These are phyloP conservation scores for Dascyllus trimaculatus DNA, from an alignment of 2,113 vertebrate species.

Conservation along the genomic window DNA sequence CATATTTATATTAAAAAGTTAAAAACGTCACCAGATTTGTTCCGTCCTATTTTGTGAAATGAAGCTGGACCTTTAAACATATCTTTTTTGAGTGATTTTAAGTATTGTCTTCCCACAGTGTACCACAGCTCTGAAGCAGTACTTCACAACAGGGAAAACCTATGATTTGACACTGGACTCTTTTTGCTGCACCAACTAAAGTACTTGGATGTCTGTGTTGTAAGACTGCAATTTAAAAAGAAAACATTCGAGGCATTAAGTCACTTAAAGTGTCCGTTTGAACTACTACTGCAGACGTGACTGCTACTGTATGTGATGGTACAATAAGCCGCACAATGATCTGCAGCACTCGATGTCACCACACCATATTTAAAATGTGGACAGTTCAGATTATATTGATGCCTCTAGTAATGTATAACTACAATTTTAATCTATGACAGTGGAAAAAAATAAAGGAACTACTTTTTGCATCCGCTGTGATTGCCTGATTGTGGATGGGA, in stretches of 20 bases:
- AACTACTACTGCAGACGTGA: conserved; percentile 68
- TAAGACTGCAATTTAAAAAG: conserved; percentile 51
- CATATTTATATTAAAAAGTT: conserved; percentile 76
- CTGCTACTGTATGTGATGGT: conserved; percentile 69
- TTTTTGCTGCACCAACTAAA: conserved; percentile 68
- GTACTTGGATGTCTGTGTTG: conserved; percentile 70
- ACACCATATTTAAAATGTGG: conserved; percentile 66
- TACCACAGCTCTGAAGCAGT: conserved; percentile 40
- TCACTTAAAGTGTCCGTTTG: conserved; percentile 58
- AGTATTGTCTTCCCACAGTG: conserved; percentile 58
- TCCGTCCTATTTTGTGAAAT: conserved; percentile 70
- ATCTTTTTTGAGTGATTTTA: conserved; percentile 33
- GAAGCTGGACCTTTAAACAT: conserved; percentile 51
- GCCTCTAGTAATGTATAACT: conserved; percentile 76
- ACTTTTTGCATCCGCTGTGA: conserved; percentile 77
- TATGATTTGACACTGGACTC: conserved; percentile 77
- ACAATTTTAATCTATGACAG: conserved; percentile 78
- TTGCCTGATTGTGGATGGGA: conserved; percentile 42
- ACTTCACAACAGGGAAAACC: conserved; percentile 61
- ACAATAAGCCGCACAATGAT: conserved; percentile 53
- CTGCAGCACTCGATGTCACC: conserved; percentile 57
- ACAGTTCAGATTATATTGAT: conserved; percentile 64
- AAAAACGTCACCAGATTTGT: conserved; percentile 56
- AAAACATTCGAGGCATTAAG: conserved; percentile 68
- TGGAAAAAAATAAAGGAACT: conserved; percentile 80